phyloP scores from a whole-genome alignment of 2,113 vertebrate genomes.

The Chloropsis hardwickii region DNA sequence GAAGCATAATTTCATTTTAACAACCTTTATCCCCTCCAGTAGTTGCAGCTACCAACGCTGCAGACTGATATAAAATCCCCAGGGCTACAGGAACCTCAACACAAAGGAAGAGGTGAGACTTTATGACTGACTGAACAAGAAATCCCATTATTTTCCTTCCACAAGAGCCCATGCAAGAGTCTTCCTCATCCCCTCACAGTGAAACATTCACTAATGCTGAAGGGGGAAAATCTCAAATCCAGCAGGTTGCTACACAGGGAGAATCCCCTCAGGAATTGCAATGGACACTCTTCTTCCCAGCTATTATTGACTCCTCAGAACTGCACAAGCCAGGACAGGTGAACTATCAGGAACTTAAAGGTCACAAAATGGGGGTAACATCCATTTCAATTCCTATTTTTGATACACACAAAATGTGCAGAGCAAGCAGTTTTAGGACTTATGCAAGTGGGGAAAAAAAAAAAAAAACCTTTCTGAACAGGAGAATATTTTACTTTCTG shows the following conservation, averaged over 20 bases:
- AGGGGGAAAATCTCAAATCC: neutral
- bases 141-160: neutral
- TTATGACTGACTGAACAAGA: neutral
- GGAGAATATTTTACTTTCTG: neutral
- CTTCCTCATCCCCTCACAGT: neutral
- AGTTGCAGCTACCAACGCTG: neutral
- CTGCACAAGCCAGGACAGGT: neutral
- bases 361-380: neutral
- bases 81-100: neutral
- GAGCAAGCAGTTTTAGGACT: neutral
- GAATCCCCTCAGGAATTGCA: neutral
- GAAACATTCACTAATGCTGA: neutral
- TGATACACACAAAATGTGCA: neutral
- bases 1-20: neutral
- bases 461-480: neutral
- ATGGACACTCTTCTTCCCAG: neutral
- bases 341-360: neutral
- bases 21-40: neutral
- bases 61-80: neutral
- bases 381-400: neutral
- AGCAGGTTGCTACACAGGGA: neutral
- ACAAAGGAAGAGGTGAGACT: neutral
- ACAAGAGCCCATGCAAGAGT: neutral
- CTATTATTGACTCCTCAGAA: neutral
- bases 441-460: accelerated